Evolutionary conservation across 2,888 invertebrate species (phyloP), one percentile per base, ranked within the genome.

Genomic region (Junonia oenone): DNA sequence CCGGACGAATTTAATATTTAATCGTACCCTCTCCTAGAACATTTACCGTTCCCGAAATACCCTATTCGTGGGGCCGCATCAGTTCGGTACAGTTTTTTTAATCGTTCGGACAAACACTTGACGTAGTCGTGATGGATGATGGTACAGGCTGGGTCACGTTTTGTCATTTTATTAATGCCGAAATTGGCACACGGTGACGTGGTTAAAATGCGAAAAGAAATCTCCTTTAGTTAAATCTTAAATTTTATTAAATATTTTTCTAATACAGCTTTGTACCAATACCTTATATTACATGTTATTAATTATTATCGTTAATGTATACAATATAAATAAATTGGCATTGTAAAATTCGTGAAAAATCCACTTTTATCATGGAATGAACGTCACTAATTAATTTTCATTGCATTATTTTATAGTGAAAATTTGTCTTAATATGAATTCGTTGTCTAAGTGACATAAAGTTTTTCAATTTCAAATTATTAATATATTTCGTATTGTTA

Each of bases 141-240:
- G 78, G 61, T 55, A 56, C 52, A 51, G 71, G 71, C 71, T 66
- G 79, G 83, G 85, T 83, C 88, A 83, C 83, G 87, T 88, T 88
- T 87, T 86, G 90, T 90, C 88, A 85, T 89, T 88, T 88, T 90
- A 88, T 89, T 90, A 89, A 87, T 89, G 86, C 88, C 81, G 84
- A 89, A 88, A 90, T 89, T 88, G 88, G 87, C 76, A 73, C 75
- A 75, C 79, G 71, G 80, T 89, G 89, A 89, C 87, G 82, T 67
- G 68, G 73, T 71, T 71, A 73, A 83, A 87, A 84, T 47, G 45
- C 51, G 8, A 58, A 58, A 52, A 38, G 38, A 43, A 51, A 37
- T 26, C 26, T 11, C 9, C 3, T 2, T 19, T 22, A 40, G 19
- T 14, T 26, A 17, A n/a, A 26, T 22, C 22, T 22, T 13, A 26